These are phyloP conservation scores for Phycodurus eques DNA, from an alignment of 2,113 vertebrate genomes.

Conservation along the genomic window DNA sequence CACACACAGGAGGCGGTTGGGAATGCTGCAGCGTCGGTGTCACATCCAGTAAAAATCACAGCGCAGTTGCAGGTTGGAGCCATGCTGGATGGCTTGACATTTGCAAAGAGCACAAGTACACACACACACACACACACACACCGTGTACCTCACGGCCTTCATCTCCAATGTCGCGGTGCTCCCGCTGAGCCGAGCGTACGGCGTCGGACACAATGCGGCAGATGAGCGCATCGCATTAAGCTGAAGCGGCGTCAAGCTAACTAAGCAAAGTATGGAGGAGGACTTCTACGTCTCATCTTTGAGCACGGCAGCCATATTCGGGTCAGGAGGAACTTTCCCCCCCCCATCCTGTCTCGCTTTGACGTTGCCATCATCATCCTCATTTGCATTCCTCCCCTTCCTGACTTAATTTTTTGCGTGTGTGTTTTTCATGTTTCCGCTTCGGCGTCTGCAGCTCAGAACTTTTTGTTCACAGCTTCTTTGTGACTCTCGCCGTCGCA, in stretches of 20 bases:
- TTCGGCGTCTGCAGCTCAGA: slow-evolving; percentile 43
- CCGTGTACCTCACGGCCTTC: slow-evolving; percentile 19
- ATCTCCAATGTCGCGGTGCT: slow-evolving; percentile 15
- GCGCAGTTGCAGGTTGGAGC: slow-evolving; percentile 56
- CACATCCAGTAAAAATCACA: slow-evolving; percentile 71
- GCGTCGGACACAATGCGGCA: slow-evolving; percentile 37
- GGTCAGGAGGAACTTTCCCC: slow-evolving; percentile 60
- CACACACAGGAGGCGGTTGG: slow-evolving; percentile 52
- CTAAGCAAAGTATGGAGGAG: slow-evolving; percentile 28
- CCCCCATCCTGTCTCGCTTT: slow-evolving; percentile 28
- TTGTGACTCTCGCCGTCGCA: slow-evolving; percentile 37
- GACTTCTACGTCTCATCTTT: slow-evolving; percentile 33
- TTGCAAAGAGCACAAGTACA: slow-evolving; percentile 38
- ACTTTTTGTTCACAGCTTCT: slow-evolving; percentile 41
- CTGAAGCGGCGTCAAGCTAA: slow-evolving; percentile 38
- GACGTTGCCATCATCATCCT: slow-evolving; percentile 37
- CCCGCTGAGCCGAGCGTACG: slow-evolving; percentile 38
- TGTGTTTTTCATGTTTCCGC: slow-evolving; percentile 27
- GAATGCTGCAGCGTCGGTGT: slow-evolving; percentile 65
- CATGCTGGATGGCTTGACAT: slow-evolving; percentile 55
- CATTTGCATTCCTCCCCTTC: slow-evolving; percentile 51
- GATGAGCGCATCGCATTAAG: slow-evolving; percentile 44
- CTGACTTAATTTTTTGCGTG: slow-evolving; percentile 22
- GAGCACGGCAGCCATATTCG: slow-evolving; percentile 55
- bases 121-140: slow-evolving; percentile 15